These are phyloP conservation scores for Paratilapia polleni DNA, from an alignment of 2,113 vertebrate genomes.

Conservation along the genomic window DNA sequence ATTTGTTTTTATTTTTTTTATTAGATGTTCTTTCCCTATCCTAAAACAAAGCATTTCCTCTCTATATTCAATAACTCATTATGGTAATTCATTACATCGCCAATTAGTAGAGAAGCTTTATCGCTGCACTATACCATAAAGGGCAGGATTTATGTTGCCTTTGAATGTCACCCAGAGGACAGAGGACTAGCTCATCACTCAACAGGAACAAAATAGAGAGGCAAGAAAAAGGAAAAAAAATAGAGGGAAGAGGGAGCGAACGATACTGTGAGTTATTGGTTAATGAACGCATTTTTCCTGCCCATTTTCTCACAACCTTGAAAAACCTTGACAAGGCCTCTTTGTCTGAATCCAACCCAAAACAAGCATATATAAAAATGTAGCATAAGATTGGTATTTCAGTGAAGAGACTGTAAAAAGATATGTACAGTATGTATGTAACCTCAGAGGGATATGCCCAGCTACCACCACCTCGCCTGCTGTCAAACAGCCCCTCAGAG, in stretches of 20 bases:
- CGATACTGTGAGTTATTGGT: constrained; percentile 62
- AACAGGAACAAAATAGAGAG: constrained; percentile 85
- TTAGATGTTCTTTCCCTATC: background rate
- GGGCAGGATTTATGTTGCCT: constrained; percentile 97
- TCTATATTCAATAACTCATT: constrained; percentile 98
- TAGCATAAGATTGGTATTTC: constrained; percentile 19
- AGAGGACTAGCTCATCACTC: constrained; percentile 92
- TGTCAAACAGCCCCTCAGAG: constrained; percentile 88
- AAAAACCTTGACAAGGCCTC: constrained; percentile 48
- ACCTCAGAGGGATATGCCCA: constrained; percentile 43
- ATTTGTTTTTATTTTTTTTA: background rate
- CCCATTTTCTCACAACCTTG: constrained; percentile 62
- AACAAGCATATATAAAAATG: background rate
- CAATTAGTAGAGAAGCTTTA: constrained; percentile 99
- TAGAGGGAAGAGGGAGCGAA: constrained; percentile 29
- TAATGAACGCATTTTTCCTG: constrained; percentile 55
- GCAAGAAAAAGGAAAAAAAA: constrained; percentile 50
- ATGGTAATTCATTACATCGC: constrained; percentile 99
- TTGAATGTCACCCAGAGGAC: constrained; percentile 99
- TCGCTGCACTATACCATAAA: constrained; percentile 95
- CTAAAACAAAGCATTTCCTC: constrained; percentile 83
- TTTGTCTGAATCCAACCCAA: constrained; percentile 8
- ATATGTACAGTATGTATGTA: constrained; percentile 56
- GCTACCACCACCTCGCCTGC: constrained; percentile 77
- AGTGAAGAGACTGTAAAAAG: constrained; percentile 42